Base-by-base conservation (phyloP, 2,888 invertebrate genomes). In the Acleris emargana region DNA sequence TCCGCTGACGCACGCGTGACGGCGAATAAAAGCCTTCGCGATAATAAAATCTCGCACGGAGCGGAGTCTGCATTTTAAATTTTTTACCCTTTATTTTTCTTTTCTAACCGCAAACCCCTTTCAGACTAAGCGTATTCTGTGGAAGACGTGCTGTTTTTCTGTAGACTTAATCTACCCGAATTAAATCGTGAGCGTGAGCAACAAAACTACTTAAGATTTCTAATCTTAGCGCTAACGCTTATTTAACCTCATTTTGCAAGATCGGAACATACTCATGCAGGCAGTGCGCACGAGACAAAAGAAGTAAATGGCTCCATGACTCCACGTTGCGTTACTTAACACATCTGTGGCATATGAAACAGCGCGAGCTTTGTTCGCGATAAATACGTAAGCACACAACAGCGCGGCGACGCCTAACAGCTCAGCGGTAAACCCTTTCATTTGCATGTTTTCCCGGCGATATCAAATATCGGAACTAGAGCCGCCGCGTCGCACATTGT, bases 361-460 rank as follows among this genome's bases (percentile, higher is more conserved):
- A 50, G 49, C 49, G 64, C 22, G 49, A 45, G 54, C 50, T 55
- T 60, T 32, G 28, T 49, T 17, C 42, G 49, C 42, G 53, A 59
- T 53, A 64, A 58, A 49, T 49, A 45, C 58, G 28, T 52, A 38
- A 52, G 47, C 32, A 38, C 43, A 20, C 42, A 13, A 50, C 32
- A 42, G 28, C n/a, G 47, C 62, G 58, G 51, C 55, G 58, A 55
- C 51, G 50, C 52, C 54, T 51, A 49, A 64, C 72, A 69, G 71
- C 75, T 77, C 81, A 76, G 78, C 79, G 72, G 58, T 70, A 69
- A 75, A 81, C 80, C 87, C 84, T 84, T 83, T 84, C 83, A 89
- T 89, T 89, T 88, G 81, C 88, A 89, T 89, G 84, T 89, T 87
- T 88, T 86, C 81, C 79, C 73, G 70, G 72, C 78, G 78, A 81